Base-by-base conservation (phyloP, 1,140 invertebrate species). In the Araneus ventricosus region DNA sequence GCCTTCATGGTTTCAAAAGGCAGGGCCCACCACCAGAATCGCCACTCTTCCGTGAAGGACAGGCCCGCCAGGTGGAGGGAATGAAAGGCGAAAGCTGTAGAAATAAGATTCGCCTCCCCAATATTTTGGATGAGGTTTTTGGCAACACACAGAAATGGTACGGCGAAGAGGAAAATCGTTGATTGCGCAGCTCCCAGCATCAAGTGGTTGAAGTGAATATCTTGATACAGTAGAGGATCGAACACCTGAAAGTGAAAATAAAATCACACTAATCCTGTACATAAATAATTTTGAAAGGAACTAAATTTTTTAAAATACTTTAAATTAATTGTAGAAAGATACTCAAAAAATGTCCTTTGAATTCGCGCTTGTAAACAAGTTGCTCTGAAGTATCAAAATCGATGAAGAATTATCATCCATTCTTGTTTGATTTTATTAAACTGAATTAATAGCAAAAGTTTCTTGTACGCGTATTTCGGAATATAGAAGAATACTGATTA, bases 1-100 rank as follows among this genome's bases (percentile, higher is more conserved):
- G 94, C 80, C 63, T 93, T 93, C 94, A 94, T 94, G 27, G 89
- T 80, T 75, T 94, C 94, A 82, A 94, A 94, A 8, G 94, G 94
- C 22, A 93, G 24, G 4, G 94, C 24, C 82, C 94, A 93, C 93
- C 93, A 94, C 34, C 75, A 92, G n/a, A 88, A 27, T 6, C 24
- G 17, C 85, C 91, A 93, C 17, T 63, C 84, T 8, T 79, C 52
- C 4, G 94, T 61, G 79, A 94, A 94, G 10, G 94, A 94, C 4
- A 94, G 93, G 4, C 94, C 94, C 59, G 92, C 93, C 22, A 93
- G 70, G 34, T 94, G 85, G 20, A 94, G 57, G 1, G 94, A 39
- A 67, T 94, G 94, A 39, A 94, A 94, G 10, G 93, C 67, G 75
- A 94, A 94, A 1, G 91, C 94, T 4, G 94, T 67, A 0, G 93